A percentile compares a stretch with the other conserved stretches of the same genome.
phyloP scores from a whole-genome alignment of 2,113 vertebrate genomes.

The Pardalotus punctatus region DNA sequence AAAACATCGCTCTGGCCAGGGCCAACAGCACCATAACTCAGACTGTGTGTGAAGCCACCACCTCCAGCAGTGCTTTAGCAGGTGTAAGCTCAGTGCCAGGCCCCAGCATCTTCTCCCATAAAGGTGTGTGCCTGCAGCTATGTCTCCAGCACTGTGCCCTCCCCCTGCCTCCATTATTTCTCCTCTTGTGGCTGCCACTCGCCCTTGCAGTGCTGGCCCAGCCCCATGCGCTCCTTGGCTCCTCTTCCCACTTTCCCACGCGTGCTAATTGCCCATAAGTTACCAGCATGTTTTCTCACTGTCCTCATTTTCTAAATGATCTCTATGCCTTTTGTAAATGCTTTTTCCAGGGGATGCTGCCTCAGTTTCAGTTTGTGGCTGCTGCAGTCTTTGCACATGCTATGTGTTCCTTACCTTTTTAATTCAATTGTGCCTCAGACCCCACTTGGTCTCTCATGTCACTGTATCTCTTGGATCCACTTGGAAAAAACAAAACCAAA shows the following conservation, averaged over 20 bases:
- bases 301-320: neutral
- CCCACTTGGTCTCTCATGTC: neutral
- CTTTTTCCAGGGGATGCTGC: neutral
- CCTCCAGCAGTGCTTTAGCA: neutral
- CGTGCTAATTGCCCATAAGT: neutral
- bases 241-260: neutral
- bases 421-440: neutral
- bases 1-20: neutral
- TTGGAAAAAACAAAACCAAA: neutral
- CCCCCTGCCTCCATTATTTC: accelerated
- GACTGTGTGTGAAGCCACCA: neutral
- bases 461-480: neutral
- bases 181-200: accelerated
- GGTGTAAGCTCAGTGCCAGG: neutral
- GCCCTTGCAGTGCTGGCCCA: accelerated
- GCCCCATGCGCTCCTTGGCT: neutral
- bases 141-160: neutral
- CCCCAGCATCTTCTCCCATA: accelerated
- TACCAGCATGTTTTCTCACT: neutral
- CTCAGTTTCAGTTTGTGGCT: neutral
- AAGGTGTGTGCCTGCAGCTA: accelerated
- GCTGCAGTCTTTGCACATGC: neutral
- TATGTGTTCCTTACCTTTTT: neutral
- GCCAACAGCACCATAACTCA: neutral
- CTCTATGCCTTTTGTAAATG: neutral